phyloP scores from a whole-genome alignment of 1,140 invertebrate species.

The Macrosteles quadrilineatus region DNA sequence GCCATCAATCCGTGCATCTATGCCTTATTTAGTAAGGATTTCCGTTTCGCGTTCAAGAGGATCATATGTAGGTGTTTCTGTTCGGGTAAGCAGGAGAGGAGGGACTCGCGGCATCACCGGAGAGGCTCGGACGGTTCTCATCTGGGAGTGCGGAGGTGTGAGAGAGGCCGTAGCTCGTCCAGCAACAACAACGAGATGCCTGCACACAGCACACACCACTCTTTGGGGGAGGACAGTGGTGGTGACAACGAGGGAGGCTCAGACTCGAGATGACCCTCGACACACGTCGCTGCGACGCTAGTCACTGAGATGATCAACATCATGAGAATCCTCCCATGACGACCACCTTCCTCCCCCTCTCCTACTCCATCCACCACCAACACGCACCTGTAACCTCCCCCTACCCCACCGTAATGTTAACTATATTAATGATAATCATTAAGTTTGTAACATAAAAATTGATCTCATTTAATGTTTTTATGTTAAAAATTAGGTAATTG shows the following conservation, averaged over 20 bases:
- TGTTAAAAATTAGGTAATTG: too few species aligned
- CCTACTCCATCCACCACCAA: too few species aligned
- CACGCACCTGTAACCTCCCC: too few species aligned
- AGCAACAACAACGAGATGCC: slow-evolving; percentile 42
- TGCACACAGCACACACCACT: slow-evolving; percentile 35
- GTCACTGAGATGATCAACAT: slow-evolving; percentile 26
- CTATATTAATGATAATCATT: neutral
- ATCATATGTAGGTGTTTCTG: slow-evolving; percentile 86
- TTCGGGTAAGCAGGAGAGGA: slow-evolving; percentile 36
- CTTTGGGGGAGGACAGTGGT: slow-evolving; percentile 58
- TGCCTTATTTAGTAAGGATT: slow-evolving; percentile 90
- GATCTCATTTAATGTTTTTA: slow-evolving; percentile 27
- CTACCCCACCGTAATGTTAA: neutral
- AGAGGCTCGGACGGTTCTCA: slow-evolving; percentile 69
- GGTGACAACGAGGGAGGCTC: slow-evolving; percentile 51
- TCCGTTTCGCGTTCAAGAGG: slow-evolving; percentile 87
- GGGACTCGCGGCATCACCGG: slow-evolving; percentile 45
- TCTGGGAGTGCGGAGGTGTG: slow-evolving; percentile 42
- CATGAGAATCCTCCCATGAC: neutral
- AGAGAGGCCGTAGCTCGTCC: slow-evolving; percentile 44
- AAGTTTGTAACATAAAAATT: slow-evolving; percentile 13
- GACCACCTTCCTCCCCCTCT: neutral
- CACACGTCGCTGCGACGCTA: neutral
- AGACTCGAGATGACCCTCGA: slow-evolving; percentile 57
- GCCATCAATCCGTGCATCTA: slow-evolving; percentile 93